phyloP scores from a whole-genome alignment of 2,113 vertebrate species.

The Pseudopodoces humilis region DNA sequence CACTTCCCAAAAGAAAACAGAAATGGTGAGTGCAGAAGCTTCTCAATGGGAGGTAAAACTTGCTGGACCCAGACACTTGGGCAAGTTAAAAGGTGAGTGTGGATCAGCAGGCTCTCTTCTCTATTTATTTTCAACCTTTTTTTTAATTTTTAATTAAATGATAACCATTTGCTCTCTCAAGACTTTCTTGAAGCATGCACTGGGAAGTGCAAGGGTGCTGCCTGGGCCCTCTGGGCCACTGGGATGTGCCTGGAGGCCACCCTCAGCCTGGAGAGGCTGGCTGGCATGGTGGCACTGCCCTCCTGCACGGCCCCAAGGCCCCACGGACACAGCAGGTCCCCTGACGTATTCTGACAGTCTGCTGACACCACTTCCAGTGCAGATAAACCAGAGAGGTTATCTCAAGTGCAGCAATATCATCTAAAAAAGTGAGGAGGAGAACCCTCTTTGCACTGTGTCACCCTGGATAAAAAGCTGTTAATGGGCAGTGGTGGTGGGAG shows the following conservation, averaged over 20 bases:
- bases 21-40: neutral
- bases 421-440: neutral
- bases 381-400: constrained; percentile 16
- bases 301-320: fast-evolving
- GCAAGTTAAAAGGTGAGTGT: neutral
- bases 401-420: constrained; percentile 53
- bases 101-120: neutral
- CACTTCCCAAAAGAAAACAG: neutral
- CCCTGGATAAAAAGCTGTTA: constrained; percentile 4
- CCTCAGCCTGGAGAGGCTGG: neutral
- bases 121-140: fast-evolving
- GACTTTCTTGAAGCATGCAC: fast-evolving
- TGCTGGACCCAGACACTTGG: neutral
- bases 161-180: fast-evolving
- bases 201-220: neutral
- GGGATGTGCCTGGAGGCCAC: neutral
- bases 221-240: neutral
- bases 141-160: neutral
- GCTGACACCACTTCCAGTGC: neutral
- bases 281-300: fast-evolving
- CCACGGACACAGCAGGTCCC: fast-evolving
- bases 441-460: constrained; percentile 35
- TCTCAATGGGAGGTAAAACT: neutral
- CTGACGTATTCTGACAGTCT: neutral
- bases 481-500: neutral